Evolutionary conservation across 2,113 vertebrate genomes (phyloP).

Genomic region (Thamnophis sirtalis): DNA sequence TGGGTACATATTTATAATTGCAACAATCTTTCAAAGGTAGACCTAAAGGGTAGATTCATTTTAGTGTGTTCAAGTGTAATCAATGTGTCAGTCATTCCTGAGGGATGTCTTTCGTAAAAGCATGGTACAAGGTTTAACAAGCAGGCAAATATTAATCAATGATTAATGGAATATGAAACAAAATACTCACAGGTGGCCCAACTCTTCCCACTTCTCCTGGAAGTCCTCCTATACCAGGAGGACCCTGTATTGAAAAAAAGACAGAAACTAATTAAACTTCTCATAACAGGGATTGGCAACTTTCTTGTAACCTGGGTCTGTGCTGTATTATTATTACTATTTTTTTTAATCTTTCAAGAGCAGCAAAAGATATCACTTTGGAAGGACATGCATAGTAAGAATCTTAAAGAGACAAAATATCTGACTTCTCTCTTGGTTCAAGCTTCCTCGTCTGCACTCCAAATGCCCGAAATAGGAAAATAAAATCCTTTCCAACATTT

Average conservation of each 20-base stretch:
- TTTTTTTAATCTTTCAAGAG: neutral
- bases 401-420: neutral
- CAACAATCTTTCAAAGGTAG: neutral
- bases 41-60: neutral
- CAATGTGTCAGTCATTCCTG: neutral
- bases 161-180: slow-evolving; percentile 1
- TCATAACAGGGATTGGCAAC: neutral
- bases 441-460: neutral
- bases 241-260: slow-evolving; percentile 71
- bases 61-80: neutral
- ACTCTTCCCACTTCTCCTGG: slow-evolving; percentile 83
- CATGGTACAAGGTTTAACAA: neutral
- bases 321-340: neutral
- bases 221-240: slow-evolving; percentile 86
- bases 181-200: slow-evolving; percentile 84
- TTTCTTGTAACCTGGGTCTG: neutral
- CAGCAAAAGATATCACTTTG: neutral
- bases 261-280: neutral
- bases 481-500: neutral
- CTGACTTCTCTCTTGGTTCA: neutral
- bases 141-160: slow-evolving; percentile 17
- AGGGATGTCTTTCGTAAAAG: neutral
- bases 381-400: neutral
- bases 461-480: neutral
- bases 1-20: neutral